Evolutionary conservation across 1,140 invertebrate species (phyloP).

Genomic region (Drosophila lini): DNA sequence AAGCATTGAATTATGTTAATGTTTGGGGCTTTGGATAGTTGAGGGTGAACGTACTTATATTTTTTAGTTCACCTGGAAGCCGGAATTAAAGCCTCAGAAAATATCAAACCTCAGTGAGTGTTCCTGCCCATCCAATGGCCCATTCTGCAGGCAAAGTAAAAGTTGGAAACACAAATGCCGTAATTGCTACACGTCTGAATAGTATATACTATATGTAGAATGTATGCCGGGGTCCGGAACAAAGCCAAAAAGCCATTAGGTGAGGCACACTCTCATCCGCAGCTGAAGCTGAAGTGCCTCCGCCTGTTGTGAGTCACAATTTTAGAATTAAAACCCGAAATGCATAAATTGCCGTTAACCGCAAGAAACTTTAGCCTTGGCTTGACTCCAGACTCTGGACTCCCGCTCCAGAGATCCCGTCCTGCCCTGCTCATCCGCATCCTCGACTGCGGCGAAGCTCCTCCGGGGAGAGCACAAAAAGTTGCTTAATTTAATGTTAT

Average conservation of each 20-base stretch:
- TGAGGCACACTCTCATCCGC: conserved; percentile 47
- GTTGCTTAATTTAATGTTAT: conserved; percentile 84
- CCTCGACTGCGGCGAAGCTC: conserved; percentile 27
- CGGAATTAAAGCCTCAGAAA: not conserved
- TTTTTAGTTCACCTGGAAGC: not conserved
- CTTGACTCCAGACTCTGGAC: conserved; percentile 39
- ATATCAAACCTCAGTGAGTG: not conserved
- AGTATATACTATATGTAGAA: not conserved
- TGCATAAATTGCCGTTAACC: conserved; percentile 79
- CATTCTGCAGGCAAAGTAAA: conserved; percentile 55
- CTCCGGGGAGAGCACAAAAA: conserved; percentile 67
- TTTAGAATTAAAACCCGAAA: conserved; percentile 80
- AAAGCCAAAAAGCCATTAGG: conserved; percentile 66
- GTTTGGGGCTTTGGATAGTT: not conserved
- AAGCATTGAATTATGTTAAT: conserved; percentile 11
- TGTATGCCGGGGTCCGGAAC: conserved; percentile 22
- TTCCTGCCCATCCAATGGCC: conserved; percentile 40
- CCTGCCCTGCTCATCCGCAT: conserved; percentile 7
- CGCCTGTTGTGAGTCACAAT: conserved; percentile 78
- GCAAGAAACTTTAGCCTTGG: conserved; percentile 79
- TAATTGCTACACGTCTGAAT: conserved; percentile 73
- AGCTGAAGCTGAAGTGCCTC: conserved; percentile 29
- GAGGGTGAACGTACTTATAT: too few species aligned
- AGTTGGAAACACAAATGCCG: conserved; percentile 63
- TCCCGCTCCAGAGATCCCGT: conserved; percentile 3